Evolutionary conservation across 2,888 invertebrate species (phyloP).

Genomic region (Ceramica pisi): DNA sequence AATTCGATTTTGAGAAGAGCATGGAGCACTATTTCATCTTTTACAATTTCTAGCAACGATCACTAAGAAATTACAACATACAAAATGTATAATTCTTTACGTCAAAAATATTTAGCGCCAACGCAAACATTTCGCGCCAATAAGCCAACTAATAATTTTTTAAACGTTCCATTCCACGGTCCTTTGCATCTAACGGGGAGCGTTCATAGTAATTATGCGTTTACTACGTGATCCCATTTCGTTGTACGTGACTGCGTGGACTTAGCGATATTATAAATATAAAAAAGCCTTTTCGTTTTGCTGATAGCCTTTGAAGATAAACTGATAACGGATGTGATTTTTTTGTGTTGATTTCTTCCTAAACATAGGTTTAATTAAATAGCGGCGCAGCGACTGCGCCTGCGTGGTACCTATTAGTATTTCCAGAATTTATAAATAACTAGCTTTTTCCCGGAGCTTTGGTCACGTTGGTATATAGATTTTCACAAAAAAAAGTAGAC

Average conservation of each 20-base stretch:
- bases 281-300: slow-evolving; percentile 67
- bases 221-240: slow-evolving; percentile 88
- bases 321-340: slow-evolving; percentile 58
- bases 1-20: too few relatives aligned
- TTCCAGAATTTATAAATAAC: too few relatives aligned
- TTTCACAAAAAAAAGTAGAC: too few relatives aligned
- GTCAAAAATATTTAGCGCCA: slow-evolving; percentile 48
- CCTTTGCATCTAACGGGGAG: slow-evolving; percentile 75
- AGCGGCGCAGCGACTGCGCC: too few relatives aligned
- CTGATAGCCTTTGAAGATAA: slow-evolving; percentile 65
- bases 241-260: slow-evolving; percentile 82
- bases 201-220: slow-evolving; percentile 85
- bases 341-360: slow-evolving; percentile 21
- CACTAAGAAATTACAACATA: background rate
- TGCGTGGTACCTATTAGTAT: too few relatives aligned
- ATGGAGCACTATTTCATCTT: too few relatives aligned
- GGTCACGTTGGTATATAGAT: too few relatives aligned
- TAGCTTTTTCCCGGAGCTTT: too few relatives aligned
- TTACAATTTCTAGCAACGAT: background rate
- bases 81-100: background rate
- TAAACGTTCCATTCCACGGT: slow-evolving; percentile 66
- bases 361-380: background rate
- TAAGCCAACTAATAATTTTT: slow-evolving; percentile 52
- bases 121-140: slow-evolving; percentile 60
- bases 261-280: slow-evolving; percentile 73